phyloP scores from a whole-genome alignment of 1,140 invertebrate genomes.

The Drosophila leontia region DNA sequence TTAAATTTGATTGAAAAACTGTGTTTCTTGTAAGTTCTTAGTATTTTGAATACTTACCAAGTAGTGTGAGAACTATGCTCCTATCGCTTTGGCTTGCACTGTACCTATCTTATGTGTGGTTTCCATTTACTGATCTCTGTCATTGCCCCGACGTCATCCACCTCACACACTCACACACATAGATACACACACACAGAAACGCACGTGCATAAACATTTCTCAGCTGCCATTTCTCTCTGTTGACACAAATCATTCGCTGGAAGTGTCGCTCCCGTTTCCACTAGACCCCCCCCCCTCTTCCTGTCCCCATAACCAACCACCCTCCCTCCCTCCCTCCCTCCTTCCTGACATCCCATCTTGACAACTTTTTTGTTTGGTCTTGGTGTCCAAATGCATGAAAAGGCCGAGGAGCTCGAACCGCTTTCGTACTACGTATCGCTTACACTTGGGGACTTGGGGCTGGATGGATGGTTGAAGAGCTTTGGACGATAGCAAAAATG shows the following conservation, averaged over 20 bases:
- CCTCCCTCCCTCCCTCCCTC: not conserved
- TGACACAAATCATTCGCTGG: slow-evolving; percentile 78
- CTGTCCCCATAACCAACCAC: slow-evolving; percentile 9
- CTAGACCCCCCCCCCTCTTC: slow-evolving; percentile 17
- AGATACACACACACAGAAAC: slow-evolving; percentile 14
- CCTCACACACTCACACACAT: slow-evolving; percentile 25
- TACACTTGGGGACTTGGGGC: slow-evolving; percentile 41
- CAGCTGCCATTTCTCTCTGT: slow-evolving; percentile 68
- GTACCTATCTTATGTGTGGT: slow-evolving; percentile 27
- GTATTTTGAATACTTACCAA: not conserved
- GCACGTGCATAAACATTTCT: slow-evolving; percentile 58
- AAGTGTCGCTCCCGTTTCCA: slow-evolving; percentile 63
- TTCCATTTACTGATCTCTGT: slow-evolving; percentile 55
- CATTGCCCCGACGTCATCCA: slow-evolving; percentile 46
- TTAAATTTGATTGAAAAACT: not conserved
- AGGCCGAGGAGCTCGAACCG: slow-evolving; percentile 22
- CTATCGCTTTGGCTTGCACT: not conserved
- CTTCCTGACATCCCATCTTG: slow-evolving; percentile 12
- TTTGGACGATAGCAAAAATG: slow-evolving; percentile 53
- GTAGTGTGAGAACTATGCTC: not conserved
- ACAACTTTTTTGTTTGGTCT: slow-evolving; percentile 58
- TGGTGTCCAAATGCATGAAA: slow-evolving; percentile 60
- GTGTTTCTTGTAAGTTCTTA: not conserved
- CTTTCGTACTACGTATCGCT: slow-evolving; percentile 59
- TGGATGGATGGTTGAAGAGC: slow-evolving; percentile 25